These are phyloP conservation scores for Melangyna quadrimaculata DNA, from an alignment of 2,888 invertebrate species.

Conservation along the genomic window DNA sequence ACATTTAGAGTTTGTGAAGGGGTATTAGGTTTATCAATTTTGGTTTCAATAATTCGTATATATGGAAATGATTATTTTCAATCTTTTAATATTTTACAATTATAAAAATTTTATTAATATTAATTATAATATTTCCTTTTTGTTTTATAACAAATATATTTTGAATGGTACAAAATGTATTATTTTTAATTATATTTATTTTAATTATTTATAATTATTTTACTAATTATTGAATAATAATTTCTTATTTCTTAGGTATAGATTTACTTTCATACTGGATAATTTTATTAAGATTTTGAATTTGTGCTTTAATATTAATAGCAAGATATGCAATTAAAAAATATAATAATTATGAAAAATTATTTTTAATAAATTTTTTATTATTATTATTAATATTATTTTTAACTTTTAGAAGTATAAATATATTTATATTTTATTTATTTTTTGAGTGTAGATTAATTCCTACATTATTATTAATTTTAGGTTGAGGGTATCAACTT, in stretches of 20 bases:
- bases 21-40: constrained; percentile 84
- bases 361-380: constrained; percentile 83
- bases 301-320: constrained; percentile 84
- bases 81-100: constrained; percentile 83
- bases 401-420: constrained; percentile 83
- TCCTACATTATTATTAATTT: constrained; percentile 86
- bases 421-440: constrained; percentile 86
- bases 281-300: constrained; percentile 84
- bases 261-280: constrained; percentile 83
- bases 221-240: constrained; percentile 79
- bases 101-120: constrained; percentile 83
- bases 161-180: constrained; percentile 82
- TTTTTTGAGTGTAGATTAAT: constrained; percentile 87
- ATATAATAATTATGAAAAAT: constrained; percentile 81
- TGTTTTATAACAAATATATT: constrained; percentile 82
- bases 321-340: constrained; percentile 82
- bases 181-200: constrained; percentile 82
- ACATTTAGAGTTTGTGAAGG: constrained; percentile 86
- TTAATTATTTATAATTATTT: constrained; percentile 81
- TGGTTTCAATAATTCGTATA: constrained; percentile 84
- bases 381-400: constrained; percentile 83
- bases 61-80: constrained; percentile 86
- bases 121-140: constrained; percentile 82
- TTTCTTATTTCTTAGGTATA: constrained; percentile 79
- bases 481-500: constrained; percentile 86